Evolutionary conservation across 1,140 invertebrate species (phyloP).

Genomic region (Papilio glaucus): DNA sequence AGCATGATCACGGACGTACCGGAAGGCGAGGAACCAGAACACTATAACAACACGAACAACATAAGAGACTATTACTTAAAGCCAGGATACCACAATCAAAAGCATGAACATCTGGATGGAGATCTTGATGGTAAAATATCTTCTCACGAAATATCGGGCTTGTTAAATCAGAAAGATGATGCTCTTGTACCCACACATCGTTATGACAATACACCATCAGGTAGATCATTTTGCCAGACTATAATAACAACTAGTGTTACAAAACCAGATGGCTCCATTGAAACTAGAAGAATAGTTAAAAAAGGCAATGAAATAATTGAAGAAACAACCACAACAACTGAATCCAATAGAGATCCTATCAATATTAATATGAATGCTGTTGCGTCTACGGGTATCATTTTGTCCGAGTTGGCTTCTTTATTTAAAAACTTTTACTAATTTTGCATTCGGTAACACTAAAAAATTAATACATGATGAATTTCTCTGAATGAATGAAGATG

Average conservation of each 20-base stretch:
- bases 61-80: conserved; percentile 75
- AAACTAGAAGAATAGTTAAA: conserved; percentile 73
- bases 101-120: conserved; percentile 49
- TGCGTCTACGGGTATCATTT: conserved; percentile 52
- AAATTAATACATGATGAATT: background rate
- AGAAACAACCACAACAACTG: conserved; percentile 65
- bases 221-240: conserved; percentile 71
- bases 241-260: conserved; percentile 76
- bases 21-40: conserved; percentile 44
- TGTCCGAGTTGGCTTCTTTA: conserved; percentile 64
- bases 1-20: conserved; percentile 50
- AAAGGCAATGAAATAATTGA: conserved; percentile 72
- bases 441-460: background rate
- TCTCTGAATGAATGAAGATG: background rate
- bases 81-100: conserved; percentile 65
- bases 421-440: conserved; percentile 66
- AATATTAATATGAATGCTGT: conserved; percentile 51
- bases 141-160: conserved; percentile 71
- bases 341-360: conserved; percentile 51
- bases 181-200: conserved; percentile 46
- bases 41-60: conserved; percentile 53
- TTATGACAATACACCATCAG: conserved; percentile 63
- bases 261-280: conserved; percentile 71
- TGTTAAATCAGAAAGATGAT: conserved; percentile 66
- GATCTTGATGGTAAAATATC: conserved; percentile 76